Evolutionary conservation across 2,888 invertebrate species (phyloP), one percentile per base, ranked within the genome.

Genomic region (Theristus sp.): DNA sequence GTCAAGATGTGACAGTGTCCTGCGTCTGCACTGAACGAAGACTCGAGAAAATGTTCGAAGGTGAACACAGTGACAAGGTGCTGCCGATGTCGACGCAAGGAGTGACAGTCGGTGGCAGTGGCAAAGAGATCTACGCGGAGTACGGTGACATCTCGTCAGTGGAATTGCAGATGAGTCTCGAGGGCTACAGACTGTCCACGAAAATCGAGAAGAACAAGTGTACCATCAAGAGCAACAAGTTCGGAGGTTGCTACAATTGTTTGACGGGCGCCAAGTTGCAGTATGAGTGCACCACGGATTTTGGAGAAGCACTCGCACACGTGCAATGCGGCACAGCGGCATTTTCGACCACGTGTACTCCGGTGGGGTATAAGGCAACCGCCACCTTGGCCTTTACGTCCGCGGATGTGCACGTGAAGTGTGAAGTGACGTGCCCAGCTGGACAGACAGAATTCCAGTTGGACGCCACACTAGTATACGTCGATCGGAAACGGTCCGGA

Each of bases 381-480:
- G 17, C 38, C 6, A 38, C 38, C 6, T 38, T 38, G 17, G 38
- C 38, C 38, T 38, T 38, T 2, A 0, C 1, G 1, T 10, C 24
- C 2, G 31, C 29, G 1, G 24, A 55, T 2, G 30, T 61, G n/a
- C n/a, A 53, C 26, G 57, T 30, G n/a, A 13, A n/a, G 1, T 61
- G 61, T 17, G 26, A 25, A 1, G 38, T 61, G 10, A 28, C 29
- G 1, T 61, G 61, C 0, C 61, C 60, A n/a, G 61, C 49, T 6
- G 61, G 60, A 24, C 46, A 46, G n/a, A 29, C 38, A 6, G 13
- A 31, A 13, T 61, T 61, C 47, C 38, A 61, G n/a, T 26, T 61
- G 1, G 28, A 75, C 75, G 64, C 56, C 78, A 94, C 94, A 1
- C 61, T 61, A 1, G 38, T 38, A 17, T 38, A 38, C 38, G 17